Evolutionary conservation across 1,140 invertebrate species (phyloP).

Genomic region (Harlomillsia oculata): DNA sequence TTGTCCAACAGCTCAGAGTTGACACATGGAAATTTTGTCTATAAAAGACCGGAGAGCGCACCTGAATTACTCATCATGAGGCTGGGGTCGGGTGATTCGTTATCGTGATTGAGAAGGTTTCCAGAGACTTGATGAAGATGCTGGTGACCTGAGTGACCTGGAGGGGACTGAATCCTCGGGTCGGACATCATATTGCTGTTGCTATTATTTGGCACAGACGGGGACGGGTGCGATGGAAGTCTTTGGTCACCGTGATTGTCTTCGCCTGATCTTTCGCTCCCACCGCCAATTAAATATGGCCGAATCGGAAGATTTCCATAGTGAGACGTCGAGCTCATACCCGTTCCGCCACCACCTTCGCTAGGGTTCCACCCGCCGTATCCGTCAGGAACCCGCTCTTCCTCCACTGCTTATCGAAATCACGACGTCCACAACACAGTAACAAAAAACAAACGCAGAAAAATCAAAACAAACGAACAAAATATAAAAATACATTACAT

Average conservation of each 20-base stretch:
- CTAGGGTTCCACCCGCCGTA: constrained; percentile 43
- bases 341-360: constrained; percentile 44
- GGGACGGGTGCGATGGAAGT: constrained; percentile 21
- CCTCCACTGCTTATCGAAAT: too few relatives aligned
- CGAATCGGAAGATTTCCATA: constrained; percentile 51
- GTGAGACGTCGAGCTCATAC: too few relatives aligned
- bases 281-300: constrained; percentile 29
- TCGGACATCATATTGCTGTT: neutral
- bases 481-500: constrained; percentile 5
- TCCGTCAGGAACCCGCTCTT: too few relatives aligned
- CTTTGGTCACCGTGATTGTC: constrained; percentile 31
- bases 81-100: constrained; percentile 18
- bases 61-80: constrained; percentile 26
- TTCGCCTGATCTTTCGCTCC: constrained; percentile 19
- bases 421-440: constrained; percentile 15
- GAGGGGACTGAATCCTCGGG: constrained; percentile 13
- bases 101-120: constrained; percentile 2
- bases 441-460: constrained; percentile 19
- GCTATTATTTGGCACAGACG: constrained; percentile 26
- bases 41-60: neutral
- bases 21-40: too few relatives aligned
- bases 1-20: too few relatives aligned
- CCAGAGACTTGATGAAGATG: constrained; percentile 12
- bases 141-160: constrained; percentile 3
- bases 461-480: constrained; percentile 14